Conservation (phyloP, 2,888 invertebrate genomes). For the Daptonema setosum region DNA sequence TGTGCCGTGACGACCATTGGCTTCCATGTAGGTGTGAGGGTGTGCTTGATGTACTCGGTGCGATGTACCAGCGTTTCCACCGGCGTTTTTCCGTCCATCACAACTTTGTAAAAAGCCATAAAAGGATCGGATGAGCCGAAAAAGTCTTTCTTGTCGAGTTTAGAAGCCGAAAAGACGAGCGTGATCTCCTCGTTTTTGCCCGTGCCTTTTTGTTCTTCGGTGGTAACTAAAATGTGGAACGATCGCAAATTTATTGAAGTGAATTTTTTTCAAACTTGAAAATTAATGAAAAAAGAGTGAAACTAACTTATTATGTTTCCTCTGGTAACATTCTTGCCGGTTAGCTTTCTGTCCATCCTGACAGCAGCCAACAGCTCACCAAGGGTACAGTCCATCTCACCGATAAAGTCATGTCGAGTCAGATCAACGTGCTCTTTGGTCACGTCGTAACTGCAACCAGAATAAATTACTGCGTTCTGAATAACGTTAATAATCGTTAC, state of each 20-base stretch:
- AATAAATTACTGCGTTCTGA: too few species aligned
- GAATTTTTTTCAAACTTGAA: neutral
- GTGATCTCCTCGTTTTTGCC: neutral
- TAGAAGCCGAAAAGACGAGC: neutral
- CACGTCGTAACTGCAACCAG: slow-evolving; percentile 18
- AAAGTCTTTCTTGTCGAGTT: slow-evolving; percentile 19
- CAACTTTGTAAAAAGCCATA: slow-evolving; percentile 17
- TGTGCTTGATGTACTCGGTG: slow-evolving; percentile 37
- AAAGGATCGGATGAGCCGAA: slow-evolving; percentile 23
- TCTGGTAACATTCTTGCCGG: slow-evolving; percentile 1
- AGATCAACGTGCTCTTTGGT: slow-evolving; percentile 14
- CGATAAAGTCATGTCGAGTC: slow-evolving; percentile 33
- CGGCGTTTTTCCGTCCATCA: slow-evolving; percentile 15
- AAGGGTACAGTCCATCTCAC: slow-evolving; percentile 35
- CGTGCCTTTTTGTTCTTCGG: neutral
- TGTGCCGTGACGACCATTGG: slow-evolving; percentile 32
- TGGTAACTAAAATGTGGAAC: neutral
- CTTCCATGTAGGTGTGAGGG: slow-evolving; percentile 37
- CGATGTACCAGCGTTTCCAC: slow-evolving; percentile 16
- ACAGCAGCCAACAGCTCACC: slow-evolving; percentile 33
- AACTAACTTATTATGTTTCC: neutral
- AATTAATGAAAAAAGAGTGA: neutral
- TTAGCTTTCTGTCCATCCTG: neutral
- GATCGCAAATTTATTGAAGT: neutral
- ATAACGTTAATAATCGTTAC: too few species aligned